Base-by-base conservation (phyloP, 1,140 invertebrate genomes). In the Cepaea nemoralis region DNA sequence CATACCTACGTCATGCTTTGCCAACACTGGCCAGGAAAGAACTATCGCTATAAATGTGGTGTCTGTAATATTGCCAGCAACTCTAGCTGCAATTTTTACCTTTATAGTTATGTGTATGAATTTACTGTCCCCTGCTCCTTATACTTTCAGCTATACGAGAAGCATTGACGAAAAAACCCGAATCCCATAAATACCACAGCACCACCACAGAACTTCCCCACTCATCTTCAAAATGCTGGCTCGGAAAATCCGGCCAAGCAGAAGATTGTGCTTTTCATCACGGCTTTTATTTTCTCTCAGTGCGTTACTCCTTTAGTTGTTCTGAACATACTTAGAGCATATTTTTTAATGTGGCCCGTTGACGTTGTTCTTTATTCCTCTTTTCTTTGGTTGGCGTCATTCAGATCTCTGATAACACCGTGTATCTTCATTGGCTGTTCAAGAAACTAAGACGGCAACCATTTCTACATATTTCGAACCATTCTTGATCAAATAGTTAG, bases 401-500 rank as follows among this genome's bases (percentile, higher is more conserved):
- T 8, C 67, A 69, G 67, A 69, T 69, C 67, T 35, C 8, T 69
- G 2, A 35, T 69, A 14, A 69, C 67, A 69, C 67, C 67, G 5
- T 8, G 31, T 69, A 69, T 69, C 31, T 69, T 12, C 14, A 59
- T 59, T 12, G 24, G 8, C 5, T 24, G 12, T n/a, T 59, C 55
- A 14, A 12, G 55, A 59, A 59, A 59, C n/a, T 8, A 45, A 45
- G 19, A 45, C 42, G 8, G 42, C n/a, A n/a, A n/a, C n/a, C n/a
- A n/a, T n/a, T n/a, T n/a, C n/a, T n/a, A n/a, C n/a, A n/a, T n/a
- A n/a, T n/a, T n/a, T n/a, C n/a, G n/a, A n/a, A n/a, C n/a, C n/a
- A n/a, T n/a, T n/a, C n/a, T n/a, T n/a, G n/a, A n/a, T n/a, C n/a
- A n/a, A n/a, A n/a, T n/a, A n/a, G n/a, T n/a, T n/a, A n/a, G n/a